phyloP scores from a whole-genome alignment of 2,113 vertebrate species.

The Pelodiscus sinensis region DNA sequence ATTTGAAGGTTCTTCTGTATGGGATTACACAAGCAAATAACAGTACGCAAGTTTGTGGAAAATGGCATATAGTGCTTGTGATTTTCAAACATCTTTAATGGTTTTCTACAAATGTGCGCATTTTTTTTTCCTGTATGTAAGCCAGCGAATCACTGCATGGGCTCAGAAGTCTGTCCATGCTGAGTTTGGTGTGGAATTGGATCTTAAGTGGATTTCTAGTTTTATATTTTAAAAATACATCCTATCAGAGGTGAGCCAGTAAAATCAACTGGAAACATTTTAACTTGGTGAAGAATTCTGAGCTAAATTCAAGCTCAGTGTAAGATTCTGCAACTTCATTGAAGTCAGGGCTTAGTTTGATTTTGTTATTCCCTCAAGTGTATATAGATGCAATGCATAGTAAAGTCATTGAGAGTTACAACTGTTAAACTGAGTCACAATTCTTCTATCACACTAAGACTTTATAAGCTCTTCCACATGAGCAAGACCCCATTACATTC shows the following conservation, averaged over 20 bases:
- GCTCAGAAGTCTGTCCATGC: neutral
- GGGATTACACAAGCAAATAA: neutral
- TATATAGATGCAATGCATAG: neutral
- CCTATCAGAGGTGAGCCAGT: neutral
- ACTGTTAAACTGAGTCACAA: accelerated
- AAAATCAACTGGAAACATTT: neutral
- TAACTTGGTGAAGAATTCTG: neutral
- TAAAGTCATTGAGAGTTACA: neutral
- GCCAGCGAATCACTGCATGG: neutral
- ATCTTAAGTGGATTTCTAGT: neutral
- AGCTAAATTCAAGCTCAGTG: neutral
- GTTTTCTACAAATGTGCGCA: neutral
- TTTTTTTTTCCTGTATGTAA: neutral
- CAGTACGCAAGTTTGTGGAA: neutral
- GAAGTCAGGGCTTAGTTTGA: neutral
- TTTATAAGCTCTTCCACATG: accelerated
- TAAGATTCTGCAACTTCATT: neutral
- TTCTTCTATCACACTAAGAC: neutral
- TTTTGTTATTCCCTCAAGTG: no score
- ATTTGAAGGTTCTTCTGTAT: accelerated
- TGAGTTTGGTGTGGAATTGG: neutral
- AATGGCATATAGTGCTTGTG: accelerated
- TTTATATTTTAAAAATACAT: neutral
- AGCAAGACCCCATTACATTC: neutral
- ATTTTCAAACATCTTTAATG: neutral